Evolutionary conservation across 1,140 invertebrate species (phyloP), one percentile per base, ranked within the genome.

Genomic region (Lordiphosa stackelbergi): DNA sequence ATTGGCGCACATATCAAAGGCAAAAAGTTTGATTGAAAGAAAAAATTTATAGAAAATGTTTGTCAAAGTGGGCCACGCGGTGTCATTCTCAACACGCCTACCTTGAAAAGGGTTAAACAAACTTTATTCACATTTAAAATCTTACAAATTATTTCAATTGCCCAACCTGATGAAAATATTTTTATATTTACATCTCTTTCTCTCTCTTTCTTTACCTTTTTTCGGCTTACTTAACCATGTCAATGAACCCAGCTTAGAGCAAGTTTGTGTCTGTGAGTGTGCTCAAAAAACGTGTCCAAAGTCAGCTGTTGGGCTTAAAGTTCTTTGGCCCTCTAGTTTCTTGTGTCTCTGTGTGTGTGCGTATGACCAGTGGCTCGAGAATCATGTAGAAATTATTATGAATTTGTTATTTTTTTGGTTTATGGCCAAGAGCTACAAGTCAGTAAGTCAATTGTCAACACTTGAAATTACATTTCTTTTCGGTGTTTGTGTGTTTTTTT

Each of bases 361-460:
- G 36, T 41, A 8, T 66, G 47, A 49, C 65, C 43, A 68, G 49
- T 60, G 64, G 66, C 55, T 38, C 40, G 43, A 49, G 46, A 45
- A 34, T 45, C 35, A 49, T 60, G 62, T 68, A 35, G 54, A 61
- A 61, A 66, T 69, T 68, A 59, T 59, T 66, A 59, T 53, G 65
- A 68, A 68, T 46, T 68, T 66, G 31, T 60, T 35, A 51, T 43
- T 9, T 41, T n/a, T n/a, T n/a, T n/a, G n/a, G n/a, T 13, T 46
- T 40, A 62, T 70, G 51, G 69, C 66, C 74, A 54, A 49, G 31
- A 63, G 75, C 63, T 64, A 69, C 59, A 54, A 81, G 68, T 83
- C 77, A 81, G 72, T 83, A 69, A 81, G 77, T 81, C 77, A 81
- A 81, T 83, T 81, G 77, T 77, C 72, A 64, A 61, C 77, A 73